Base-by-base conservation (phyloP, 2,888 invertebrate species). In the Leptopilina syphax region DNA sequence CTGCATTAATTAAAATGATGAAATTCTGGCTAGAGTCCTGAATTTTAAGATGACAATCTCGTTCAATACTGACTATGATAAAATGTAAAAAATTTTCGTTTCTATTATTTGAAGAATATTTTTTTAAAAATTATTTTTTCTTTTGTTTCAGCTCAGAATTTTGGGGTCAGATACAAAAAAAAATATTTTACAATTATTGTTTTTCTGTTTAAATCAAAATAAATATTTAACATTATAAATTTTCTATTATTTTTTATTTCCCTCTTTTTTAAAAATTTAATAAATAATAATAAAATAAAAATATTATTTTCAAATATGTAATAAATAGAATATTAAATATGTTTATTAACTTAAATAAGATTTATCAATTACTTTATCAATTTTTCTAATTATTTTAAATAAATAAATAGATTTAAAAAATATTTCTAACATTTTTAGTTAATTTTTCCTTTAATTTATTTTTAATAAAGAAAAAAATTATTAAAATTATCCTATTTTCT, bases 1-100 rank as follows among this genome's bases (percentile, higher is more conserved):
- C 18, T 41, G 63, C 18, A 13, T 18, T 18, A 24, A 80, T 66
- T 77, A 44, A 77, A 18, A 80, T 91, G 91, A 91, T 91, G 91
- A 90, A 83, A 83, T 76, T 85, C 85, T 88, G 91, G 91, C 91
- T 91, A 91, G 91, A 91, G 91, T 91, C 88, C 90, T 91, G 91
- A 91, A 81, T 82, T 80, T 77, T 83, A 86, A 86, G 90, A 90
- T 91, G 90, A 91, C 84, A 90, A 50, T 77, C 85, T 88, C 88
- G 88, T 89, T 88, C 86, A 81, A 68, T 63, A 5, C 84, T 85
- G 85, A 67, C 9, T 13, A 47, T 54, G 47, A 10, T 47, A 13
- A 73, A 24, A 12, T 12, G 3, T 34, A 3, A 63, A 60, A 12
- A 13, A 67, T 27, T 57, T 8, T 57, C n/a, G 79, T 79, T 76